Evolutionary conservation across 2,797 vertebrate species (phyloP), one percentile per base, ranked within the genome.

Genomic region (Liparis tanakae): DNA sequence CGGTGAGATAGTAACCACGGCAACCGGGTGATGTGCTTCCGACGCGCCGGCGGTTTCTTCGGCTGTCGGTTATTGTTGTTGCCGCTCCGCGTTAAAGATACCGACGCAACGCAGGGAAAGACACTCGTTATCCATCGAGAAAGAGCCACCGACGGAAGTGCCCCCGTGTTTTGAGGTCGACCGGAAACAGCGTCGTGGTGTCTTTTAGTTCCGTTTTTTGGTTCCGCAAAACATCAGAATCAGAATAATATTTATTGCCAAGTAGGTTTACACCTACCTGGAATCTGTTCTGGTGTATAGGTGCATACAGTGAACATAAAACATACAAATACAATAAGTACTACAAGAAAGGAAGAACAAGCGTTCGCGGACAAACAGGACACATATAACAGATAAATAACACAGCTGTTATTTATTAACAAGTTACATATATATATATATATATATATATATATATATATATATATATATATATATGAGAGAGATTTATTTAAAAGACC

Each of bases 71-170:
- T 5, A 12, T 3, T 41, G 41, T 33, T 44, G 33, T 13, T 12
- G 25, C 30, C 34, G 6, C 7, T 63, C 8, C 13, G 36, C 20
- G 44, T 51, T 7, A 46, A 58, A 55, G 66, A 59, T 17, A 59
- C 57, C 14, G 39, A 5, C 15, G 2, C 22, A 73, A 90, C 89
- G 89, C 89, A 67, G 82, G 59, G 84, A 89, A 89, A 90, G 83
- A 37, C 67, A 69, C 12, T 82, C 74, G n/a, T 79, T 67, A 86
- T 74, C 83, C 88, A 87, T 76, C 77, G 5, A 64, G 48, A 67
- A 74, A 74, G 69, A 65, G 6, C 3, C 9, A 36, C 0, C 6
- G 41, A 0, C 20, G 56, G 71, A 78, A 67, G 71, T 86, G 53
- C 76, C 10, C 3, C 10, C 10, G 1, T 1, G 0, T 3, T 36